phyloP scores from a whole-genome alignment of 2,113 vertebrate species.

The Mungos mungo region DNA sequence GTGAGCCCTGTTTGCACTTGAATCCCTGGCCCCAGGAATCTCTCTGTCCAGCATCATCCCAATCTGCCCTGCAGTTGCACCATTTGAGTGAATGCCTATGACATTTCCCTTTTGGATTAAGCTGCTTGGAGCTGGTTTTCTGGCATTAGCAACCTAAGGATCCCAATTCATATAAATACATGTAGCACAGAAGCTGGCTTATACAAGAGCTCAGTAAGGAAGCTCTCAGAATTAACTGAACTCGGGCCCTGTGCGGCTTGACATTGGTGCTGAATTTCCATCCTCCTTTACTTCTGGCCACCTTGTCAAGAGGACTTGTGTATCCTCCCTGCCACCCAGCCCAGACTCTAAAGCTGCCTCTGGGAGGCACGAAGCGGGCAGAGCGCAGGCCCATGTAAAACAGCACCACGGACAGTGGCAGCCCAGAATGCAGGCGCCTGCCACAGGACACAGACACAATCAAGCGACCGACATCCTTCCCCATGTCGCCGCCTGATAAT shows the following conservation, averaged over 20 bases:
- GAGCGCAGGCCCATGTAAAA: neutral
- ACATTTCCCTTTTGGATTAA: slow-evolving; percentile 7
- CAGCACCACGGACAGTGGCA: neutral
- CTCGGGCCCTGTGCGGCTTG: neutral
- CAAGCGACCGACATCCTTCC: slow-evolving; percentile 69
- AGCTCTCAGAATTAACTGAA: neutral
- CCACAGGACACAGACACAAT: slow-evolving; percentile 51
- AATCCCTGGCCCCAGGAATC: neutral
- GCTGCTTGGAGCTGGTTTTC: neutral
- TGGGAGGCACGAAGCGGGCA: neutral
- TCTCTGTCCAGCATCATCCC: neutral
- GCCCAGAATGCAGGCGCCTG: slow-evolving; percentile 17
- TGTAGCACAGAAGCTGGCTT: neutral
- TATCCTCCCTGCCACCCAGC: neutral
- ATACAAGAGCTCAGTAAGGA: neutral
- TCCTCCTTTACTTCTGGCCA: neutral
- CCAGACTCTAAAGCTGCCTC: neutral
- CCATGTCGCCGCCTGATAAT: slow-evolving; percentile 70
- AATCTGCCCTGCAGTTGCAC: neutral
- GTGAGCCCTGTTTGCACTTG: neutral
- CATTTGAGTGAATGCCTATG: neutral
- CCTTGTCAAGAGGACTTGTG: neutral
- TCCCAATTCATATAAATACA: neutral
- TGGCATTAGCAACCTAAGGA: neutral
- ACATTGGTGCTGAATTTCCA: neutral